A percentile compares a stretch with the other conserved stretches of the same genome.
Evolutionary conservation across 2,113 vertebrate species (phyloP).

Genomic region (Anguilla rostrata): DNA sequence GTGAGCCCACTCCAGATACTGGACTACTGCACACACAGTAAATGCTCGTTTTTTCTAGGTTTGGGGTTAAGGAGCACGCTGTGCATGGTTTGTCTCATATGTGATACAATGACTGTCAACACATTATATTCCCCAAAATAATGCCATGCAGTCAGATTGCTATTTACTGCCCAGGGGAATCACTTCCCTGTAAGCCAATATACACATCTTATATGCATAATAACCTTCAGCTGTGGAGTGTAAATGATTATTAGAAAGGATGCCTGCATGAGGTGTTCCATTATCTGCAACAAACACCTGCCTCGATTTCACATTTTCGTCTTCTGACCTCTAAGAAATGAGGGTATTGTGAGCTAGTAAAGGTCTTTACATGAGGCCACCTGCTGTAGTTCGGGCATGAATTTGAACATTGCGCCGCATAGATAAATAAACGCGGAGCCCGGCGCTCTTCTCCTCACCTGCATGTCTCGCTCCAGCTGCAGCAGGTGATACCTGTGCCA

Average conservation of each 20-base stretch:
- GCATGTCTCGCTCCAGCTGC: conserved; percentile 87
- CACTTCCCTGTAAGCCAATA: too few species aligned
- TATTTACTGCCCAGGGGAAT: background rate
- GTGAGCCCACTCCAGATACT: too few species aligned
- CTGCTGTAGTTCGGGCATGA: too few species aligned
- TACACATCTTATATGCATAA: background rate
- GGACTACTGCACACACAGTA: too few species aligned
- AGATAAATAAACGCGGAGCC: too few species aligned
- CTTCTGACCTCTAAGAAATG: background rate
- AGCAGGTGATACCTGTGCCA: conserved; percentile 84
- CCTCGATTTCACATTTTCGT: background rate
- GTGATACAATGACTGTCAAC: background rate
- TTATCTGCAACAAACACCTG: background rate
- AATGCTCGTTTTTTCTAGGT: background rate
- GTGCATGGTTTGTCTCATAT: background rate
- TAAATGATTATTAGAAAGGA: too few species aligned
- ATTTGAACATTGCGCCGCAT: too few species aligned
- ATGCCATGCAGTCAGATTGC: background rate
- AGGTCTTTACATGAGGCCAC: too few species aligned
- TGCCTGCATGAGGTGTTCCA: background rate
- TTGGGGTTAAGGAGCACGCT: background rate
- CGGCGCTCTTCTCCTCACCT: conserved; percentile 63
- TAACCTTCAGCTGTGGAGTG: background rate
- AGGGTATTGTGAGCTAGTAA: background rate
- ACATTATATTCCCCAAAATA: background rate